Percentiles rank a stretch among this genome's conserved stretches.
phyloP scores from a whole-genome alignment of 2,113 vertebrate species.

The Zonotrichia leucophrys region DNA sequence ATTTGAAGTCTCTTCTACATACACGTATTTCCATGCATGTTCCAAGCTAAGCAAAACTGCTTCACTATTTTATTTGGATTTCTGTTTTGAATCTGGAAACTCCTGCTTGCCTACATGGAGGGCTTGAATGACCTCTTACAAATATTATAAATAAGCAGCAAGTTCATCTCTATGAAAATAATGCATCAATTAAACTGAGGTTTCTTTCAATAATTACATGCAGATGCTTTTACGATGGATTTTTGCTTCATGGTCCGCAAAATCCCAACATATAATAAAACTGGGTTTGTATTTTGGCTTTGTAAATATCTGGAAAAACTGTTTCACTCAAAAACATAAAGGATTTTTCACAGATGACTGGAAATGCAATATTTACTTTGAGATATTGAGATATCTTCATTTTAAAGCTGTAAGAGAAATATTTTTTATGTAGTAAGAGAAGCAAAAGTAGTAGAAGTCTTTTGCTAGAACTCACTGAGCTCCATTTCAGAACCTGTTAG shows the following conservation, averaged over 20 bases:
- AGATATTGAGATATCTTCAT: not conserved
- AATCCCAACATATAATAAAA: not conserved
- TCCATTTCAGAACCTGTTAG: not conserved
- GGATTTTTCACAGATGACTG: conserved; percentile 39
- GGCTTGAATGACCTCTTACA: not conserved
- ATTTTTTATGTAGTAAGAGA: not conserved
- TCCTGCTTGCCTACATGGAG: not conserved
- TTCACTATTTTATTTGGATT: not conserved
- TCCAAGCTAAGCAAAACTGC: not conserved
- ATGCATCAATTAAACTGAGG: not conserved
- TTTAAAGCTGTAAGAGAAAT: conserved; percentile 32
- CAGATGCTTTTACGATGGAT: not conserved
- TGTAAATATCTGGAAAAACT: not conserved
- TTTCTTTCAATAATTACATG: not conserved
- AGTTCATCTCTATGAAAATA: not conserved
- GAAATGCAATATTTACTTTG: not conserved
- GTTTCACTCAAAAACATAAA: conserved; percentile 45
- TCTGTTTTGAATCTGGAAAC: not conserved
- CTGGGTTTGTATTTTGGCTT: not conserved
- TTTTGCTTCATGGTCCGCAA: not conserved
- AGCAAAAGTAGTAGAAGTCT: not conserved
- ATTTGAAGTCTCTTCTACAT: not conserved
- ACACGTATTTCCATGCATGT: not conserved
- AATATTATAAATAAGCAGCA: not conserved
- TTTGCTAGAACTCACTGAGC: not conserved